Base-by-base conservation (phyloP, 2,113 vertebrate species). In the Lipotes vexillifer region DNA sequence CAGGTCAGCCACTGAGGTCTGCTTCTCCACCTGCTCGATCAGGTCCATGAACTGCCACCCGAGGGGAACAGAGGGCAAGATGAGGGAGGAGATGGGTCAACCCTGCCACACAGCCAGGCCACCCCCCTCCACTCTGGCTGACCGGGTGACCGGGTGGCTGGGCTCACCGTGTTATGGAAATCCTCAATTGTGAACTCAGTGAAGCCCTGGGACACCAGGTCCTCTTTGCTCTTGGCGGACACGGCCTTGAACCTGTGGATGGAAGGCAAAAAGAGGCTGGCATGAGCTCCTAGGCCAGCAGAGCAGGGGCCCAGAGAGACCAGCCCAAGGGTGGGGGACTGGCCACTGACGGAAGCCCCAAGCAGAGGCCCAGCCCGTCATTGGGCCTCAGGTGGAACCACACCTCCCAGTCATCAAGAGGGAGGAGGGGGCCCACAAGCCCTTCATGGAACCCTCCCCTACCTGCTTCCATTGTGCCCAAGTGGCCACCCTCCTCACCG, bases 161-260 rank as follows among this genome's bases (percentile, higher is more conserved):
- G 75, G 98, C 99, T 99, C 97, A 99, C 99, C 68, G 99, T 99
- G 86, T 99, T 99, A 97, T 99, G 99, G 98, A 99, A 99, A 97
- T 99, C 99, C 98, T 99, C 99, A 8, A 99, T 99, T 96, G 99
- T 99, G 97, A 99, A 99, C 96, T 99, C 99, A 0, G 99, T 99
- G 97, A 99, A 99, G 75, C 99, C 99, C 97, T 99, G 99, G 6
- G 99, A 99, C 71, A 99, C 99, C 97, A 99, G 98, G 88, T 99
- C 99, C 95, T 99, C 99, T 98, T 99, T 99, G 98, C 99, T 99
- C 98, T 99, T 99, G 74, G 99, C 97, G 71, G 99, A 99, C 55
- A 99, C 99, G 11, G 99, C 99, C 98, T 99, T 99, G 98, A 99
- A 99, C 98, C 99, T 99, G 94, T 3, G 17, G 21, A 8, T 0